Base-by-base conservation (phyloP, 30 jellyfish, hydroid and myxozoan genomes). In the Rhopilema esculentum region DNA sequence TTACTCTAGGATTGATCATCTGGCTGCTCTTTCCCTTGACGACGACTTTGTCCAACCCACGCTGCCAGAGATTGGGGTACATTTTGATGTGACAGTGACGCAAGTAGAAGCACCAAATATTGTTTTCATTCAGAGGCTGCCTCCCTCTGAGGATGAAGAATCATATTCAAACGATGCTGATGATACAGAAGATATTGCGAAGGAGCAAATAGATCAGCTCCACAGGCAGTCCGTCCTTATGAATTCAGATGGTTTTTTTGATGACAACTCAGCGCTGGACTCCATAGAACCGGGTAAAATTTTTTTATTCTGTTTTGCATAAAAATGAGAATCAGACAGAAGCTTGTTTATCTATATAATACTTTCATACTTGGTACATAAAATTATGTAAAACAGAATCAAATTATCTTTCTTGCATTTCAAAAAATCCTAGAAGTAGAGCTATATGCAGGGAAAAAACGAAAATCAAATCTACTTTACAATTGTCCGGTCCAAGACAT, bases 71-170 rank as follows among this genome's bases (percentile, higher is more conserved):
- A 30, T 77, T 24, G 98, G 98, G 17, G 90, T 76, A 20, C 96
- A 61, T 63, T 93, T 93, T 66, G 98, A 93, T 51, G 96, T 93
- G 18, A 57, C 52, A 17, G 97, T 93, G 31, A 93, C 98, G 25
- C 97, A 93, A 51, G 93, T 93, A 0, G 93, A 88, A 24, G 26
- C 53, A n/a, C 97, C 98, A 2, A 87, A 93, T 67, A 27, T 82
- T 40, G 93, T 93, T 48, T 93, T 48, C 82, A 78, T 93, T 0
- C 98, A 93, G 80, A 65, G 95, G 76, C 33, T 87, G 12, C 88
- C 88, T n/a, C 48, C 83, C 21, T 76, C 77, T 26, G 82, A 40
- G 19, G 79, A 76, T 40, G 85, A 66, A 16, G 90, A 32, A 9
- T 68, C 32, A 1, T 87, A 49, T 31, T 28, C 95, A 8, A 49